Evolutionary conservation across 2,113 vertebrate species (phyloP), one percentile per base, ranked within the genome.

Genomic region (Cottus gobio): DNA sequence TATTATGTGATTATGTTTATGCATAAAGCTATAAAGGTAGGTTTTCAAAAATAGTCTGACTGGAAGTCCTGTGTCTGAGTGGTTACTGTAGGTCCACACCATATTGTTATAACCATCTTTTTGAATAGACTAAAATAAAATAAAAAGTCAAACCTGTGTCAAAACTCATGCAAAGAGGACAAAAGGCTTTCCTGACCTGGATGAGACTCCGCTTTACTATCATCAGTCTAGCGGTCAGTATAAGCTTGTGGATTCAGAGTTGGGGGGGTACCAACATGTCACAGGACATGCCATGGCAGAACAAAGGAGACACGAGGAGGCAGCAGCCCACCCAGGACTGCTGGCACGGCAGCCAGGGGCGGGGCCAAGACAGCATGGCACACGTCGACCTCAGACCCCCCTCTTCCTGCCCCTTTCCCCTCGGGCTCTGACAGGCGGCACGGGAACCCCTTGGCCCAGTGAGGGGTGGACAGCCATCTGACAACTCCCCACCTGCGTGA

Each of bases 401-500:
- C 66, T 83, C 77, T 56, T 80, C 57, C 39, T 67, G 63, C 46
- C 37, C 61, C n/a, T 70, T 75, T 79, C 77, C 81, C 88, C 83
- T 80, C 61, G 31, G 90, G 90, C 82, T 77, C 62, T 82, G 89
- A 91, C 77, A 89, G 87, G 84, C 89, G 10, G 84, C 90, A 91
- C 76, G 64, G 85, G 89, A 88, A 80, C 88, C 83, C 84, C 62
- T 83, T 46, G 81, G 81, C 92, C 92, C 89, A 87, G 89, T 86
- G 78, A 87, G 92, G 90, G 85, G 90, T 89, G 81, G 77, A 89
- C 89, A 58, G 77, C 82, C 87, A 85, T 89, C 87, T 94, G 94
- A 93, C 94, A 92, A 89, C 93, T 92, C 94, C 92, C 94, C 91
- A 93, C 93, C 92, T 95, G 91, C 86, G 44, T 94, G 94, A 95